Evolutionary conservation across 2,113 vertebrate genomes (phyloP), one percentile per base, ranked within the genome.

Genomic region (Dicerorhinus sumatrensis): DNA sequence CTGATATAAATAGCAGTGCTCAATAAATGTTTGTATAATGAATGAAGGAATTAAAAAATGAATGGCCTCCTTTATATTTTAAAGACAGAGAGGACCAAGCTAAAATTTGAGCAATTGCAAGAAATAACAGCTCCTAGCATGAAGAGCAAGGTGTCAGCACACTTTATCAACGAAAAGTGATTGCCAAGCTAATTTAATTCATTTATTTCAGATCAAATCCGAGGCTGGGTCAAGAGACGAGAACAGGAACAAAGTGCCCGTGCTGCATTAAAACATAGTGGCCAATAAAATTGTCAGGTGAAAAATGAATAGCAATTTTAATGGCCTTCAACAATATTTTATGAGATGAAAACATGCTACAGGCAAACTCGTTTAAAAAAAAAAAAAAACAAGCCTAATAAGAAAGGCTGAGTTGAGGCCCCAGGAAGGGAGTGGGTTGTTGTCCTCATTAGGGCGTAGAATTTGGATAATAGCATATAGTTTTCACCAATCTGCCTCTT

Each of bases 201-300:
- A 56, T 36, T 84, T 65, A 42, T 60, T 94, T 93, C 36, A 85
- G 92, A 77, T 93, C 70, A 39, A 89, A 80, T 82, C 51, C 85
- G 75, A 86, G 56, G 31, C 39, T 6, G 13, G n/a, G 8, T 36
- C 63, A 75, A 60, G 76, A 70, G 67, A 70, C 5, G n/a, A 54
- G 23, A 16, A 46, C 25, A 48, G 0, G 2, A 67, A 36, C 5
- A 12, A 65, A 72, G 23, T 23, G 20, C 14, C 31, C 6, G 3
- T 5, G 20, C 75, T n/a, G n/a, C 42, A n/a, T 80, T 36, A 60
- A 86, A 90, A 31, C 27, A 36, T 0, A 62, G 8, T 16, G 27
- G 76, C 27, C 33, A 25, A 56, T 79, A 72, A 62, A 75, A 65
- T 12, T 36, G n/a, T 36, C 48, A 80, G 39, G 60, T 58, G 70